phyloP scores from a whole-genome alignment of 2,113 vertebrate species.

The Pluvianellus socialis region DNA sequence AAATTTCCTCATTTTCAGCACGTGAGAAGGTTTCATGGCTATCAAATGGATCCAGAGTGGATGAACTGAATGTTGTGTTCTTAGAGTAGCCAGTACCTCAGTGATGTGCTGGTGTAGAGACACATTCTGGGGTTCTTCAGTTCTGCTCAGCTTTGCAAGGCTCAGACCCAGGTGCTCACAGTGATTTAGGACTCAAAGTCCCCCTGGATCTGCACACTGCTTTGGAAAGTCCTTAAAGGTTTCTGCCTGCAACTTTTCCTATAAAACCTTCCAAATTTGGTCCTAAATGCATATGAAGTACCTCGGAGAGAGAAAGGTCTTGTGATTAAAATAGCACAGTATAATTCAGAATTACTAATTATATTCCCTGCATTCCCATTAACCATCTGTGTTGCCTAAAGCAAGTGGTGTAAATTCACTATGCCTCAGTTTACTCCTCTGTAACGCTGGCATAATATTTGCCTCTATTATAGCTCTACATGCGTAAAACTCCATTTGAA shows the following conservation, averaged over 20 bases:
- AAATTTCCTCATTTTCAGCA: background rate
- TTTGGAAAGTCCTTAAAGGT: background rate
- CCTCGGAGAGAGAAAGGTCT: background rate
- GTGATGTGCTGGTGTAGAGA: background rate
- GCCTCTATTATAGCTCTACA: background rate
- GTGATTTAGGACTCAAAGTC: background rate
- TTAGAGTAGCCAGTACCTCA: background rate
- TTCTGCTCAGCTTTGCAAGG: background rate
- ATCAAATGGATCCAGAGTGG: background rate
- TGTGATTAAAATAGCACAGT: slow-evolving; percentile 16
- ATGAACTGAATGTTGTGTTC: background rate
- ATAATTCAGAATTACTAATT: slow-evolving; percentile 12
- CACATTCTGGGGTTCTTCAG: background rate
- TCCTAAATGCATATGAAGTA: background rate
- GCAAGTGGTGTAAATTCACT: background rate
- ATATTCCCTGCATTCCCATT: background rate
- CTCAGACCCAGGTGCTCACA: background rate
- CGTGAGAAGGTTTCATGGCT: background rate
- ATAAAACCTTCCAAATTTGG: background rate
- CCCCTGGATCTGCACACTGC: background rate
- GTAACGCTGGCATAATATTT: background rate
- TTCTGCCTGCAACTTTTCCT: background rate
- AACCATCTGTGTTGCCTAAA: slow-evolving; percentile 15
- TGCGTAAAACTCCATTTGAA: background rate
- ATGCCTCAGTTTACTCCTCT: slow-evolving; percentile 27